A percentile compares a stretch with the other conserved stretches of the same genome.
phyloP scores from a whole-genome alignment of 2,888 invertebrate genomes.

The Morpho achilles region DNA sequence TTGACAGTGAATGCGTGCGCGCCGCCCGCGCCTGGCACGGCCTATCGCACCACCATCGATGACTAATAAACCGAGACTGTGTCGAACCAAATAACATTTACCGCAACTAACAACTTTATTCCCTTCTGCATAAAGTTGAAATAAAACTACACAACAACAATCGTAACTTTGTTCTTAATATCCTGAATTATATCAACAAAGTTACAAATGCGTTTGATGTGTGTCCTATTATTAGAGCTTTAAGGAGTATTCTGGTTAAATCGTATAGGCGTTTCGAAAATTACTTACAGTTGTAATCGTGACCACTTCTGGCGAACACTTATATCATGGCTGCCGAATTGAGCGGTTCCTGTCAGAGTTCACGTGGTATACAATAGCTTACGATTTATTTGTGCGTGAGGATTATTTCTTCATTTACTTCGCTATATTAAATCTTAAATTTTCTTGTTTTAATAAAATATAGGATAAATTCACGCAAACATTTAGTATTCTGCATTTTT shows the following conservation, averaged over 20 bases:
- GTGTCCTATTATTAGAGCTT: constrained; percentile 43
- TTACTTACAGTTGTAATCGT: constrained; percentile 59
- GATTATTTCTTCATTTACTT: constrained; percentile 70
- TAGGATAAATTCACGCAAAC: background rate
- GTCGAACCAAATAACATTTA: constrained; percentile 27
- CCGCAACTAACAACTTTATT: constrained; percentile 21
- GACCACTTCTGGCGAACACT: constrained; percentile 76
- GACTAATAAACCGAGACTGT: constrained; percentile 68
- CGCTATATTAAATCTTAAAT: constrained; percentile 21
- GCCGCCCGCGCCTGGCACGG: constrained; percentile 70
- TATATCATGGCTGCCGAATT: constrained; percentile 68
- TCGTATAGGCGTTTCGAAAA: constrained; percentile 23
- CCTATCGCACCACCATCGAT: constrained; percentile 77
- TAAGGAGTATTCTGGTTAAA: constrained; percentile 39
- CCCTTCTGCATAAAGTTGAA: constrained; percentile 13
- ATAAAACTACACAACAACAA: constrained; percentile 25
- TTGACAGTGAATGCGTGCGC: constrained; percentile 78
- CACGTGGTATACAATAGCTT: constrained; percentile 54
- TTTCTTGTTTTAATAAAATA: background rate
- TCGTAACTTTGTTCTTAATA: constrained; percentile 44
- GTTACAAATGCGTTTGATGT: constrained; percentile 37
- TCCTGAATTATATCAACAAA: constrained; percentile 48
- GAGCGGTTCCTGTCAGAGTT: constrained; percentile 73
- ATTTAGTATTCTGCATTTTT: no score
- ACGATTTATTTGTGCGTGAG: constrained; percentile 64